Evolutionary conservation across 2,797 vertebrate genomes (phyloP), one percentile per base, ranked within the genome.

Genomic region (Hybognathus amarus): DNA sequence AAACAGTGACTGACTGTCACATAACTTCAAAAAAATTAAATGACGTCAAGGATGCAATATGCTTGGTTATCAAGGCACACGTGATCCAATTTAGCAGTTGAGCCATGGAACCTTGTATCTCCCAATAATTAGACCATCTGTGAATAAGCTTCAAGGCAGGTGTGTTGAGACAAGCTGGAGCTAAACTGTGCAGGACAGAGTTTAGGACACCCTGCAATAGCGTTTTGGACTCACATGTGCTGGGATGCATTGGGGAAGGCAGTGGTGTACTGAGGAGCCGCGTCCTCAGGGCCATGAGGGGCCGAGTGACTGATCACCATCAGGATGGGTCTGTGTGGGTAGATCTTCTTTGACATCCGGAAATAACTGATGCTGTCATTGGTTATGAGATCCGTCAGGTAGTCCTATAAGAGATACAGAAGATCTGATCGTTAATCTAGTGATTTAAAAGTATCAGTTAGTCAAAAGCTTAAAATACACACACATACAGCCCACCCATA

Each of bases 291-390:
- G 45, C 97, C 97, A 0, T 99, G 97, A 22, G 97, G 97, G 0
- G 97, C 97, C 0, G 97, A 96, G 2, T 99, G 98, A 89, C 97
- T 99, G 91, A 99, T 92, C 79, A 99, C 96, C 97, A 99, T 97
- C 87, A 99, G 86, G 0, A 99, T 96, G 0, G 98, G 98, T 6
- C 97, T 91, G 90, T 98, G 97, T 2, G 98, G 97, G 88, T 97
- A 99, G 87, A 97, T 94, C 84, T 96, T 95, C 94, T 98, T 98
- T 0, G 97, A 98, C 0, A 94, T 92, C 80, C 96, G 96, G 93
- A 99, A 99, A 90, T 97, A 99, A 47, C 90, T 94, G 86, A 97
- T 92, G 50, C 97, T 97, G 94, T 98, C 95, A 0, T 96, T 97
- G 66, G 98, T 99, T 91, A 99, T 98, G 90, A 99, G 95, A 92